Evolutionary conservation across 2,888 invertebrate genomes (phyloP), one percentile per base, ranked within the genome.

Genomic region (Chydorus sphaericus): DNA sequence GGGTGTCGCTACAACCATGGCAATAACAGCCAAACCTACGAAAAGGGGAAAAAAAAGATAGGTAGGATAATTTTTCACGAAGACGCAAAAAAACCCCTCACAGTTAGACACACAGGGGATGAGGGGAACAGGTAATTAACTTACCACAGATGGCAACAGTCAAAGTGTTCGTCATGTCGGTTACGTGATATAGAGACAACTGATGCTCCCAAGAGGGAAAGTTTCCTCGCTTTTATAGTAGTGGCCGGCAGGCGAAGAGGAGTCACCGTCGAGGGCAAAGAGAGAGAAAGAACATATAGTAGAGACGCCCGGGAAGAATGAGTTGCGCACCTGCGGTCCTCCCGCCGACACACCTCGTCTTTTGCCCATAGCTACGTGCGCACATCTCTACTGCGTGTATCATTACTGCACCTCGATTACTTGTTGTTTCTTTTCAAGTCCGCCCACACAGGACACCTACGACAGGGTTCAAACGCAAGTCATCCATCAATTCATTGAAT

Each of bases 171-270:
- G 28, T 44, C 28, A 26, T n/a, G n/a, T n/a, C 28, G 26, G 44
- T 44, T 44, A 23, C n/a, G n/a, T n/a, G n/a, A n/a, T n/a, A n/a
- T 23, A 26, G 44, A 14, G 28, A 23, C 18, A 52, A 49, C 20
- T 50, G 50, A 50, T 31, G 31, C 29, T 29, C 18, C n/a, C 5
- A 50, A 29, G 29, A 36, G 52, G 36, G 52, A 52, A 52, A 52
- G 52, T 52, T 23, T 20, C 23, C 36, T 10, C 36, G 31, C 52
- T 52, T 52, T 52, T 52, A 52, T 52, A 52, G 31, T 26, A 44
- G 28, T 44, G 44, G 44, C 44, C 44, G 44, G 44, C 44, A 44
- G 44, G 23, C 28, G 4, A 10, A 39, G 39, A 8, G 8, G 39
- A 39, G 16, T 39, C 39, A 4, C 38, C 16, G 2, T 18, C 38